Base-by-base conservation (phyloP, 2,113 vertebrate genomes). In the Osmerus eperlanus region DNA sequence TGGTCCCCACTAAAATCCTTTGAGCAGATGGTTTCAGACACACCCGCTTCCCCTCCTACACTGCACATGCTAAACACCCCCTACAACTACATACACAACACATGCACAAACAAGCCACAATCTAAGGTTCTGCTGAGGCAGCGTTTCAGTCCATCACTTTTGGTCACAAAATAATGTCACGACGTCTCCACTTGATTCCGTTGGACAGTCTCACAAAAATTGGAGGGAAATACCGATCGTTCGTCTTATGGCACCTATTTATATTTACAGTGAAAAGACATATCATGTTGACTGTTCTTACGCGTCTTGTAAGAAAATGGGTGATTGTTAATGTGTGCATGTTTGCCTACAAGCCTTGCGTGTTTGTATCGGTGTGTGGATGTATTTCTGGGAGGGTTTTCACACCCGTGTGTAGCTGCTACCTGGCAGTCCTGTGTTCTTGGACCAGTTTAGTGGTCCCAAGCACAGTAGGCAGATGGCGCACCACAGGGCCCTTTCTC, bases 1-100 rank as follows among this genome's bases (percentile, higher is more conserved):
- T 82, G 81, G 78, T 88, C 78, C 79, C 78, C 76, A 87, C 90
- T 84, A 87, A 84, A 90, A 88, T 85, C 87, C 90, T 81, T 83
- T 80, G 76, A 90, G 82, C 91, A 93, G 91, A 93, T 92, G 91
- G 91, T 87, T 85, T 84, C 79, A 88, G 90, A 86, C 85, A 90
- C 78, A 86, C 84, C 83, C 78, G 72, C 84, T 82, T 78, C 74
- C 79, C 78, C 78, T 81, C 85, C 86, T 64, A 87, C 87, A 81
- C 85, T 76, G 28, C 79, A 72, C 21, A 72, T 54, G 1, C 54
- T 52, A 81, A 83, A 81, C 73, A 72, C 81, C 6, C 52, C 82
- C 82, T 67, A 64, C 60, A 76, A 16, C 4, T 70, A 67, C 23
- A 32, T 72, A 67, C 59, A n/a, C 63, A 67, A 73, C 78, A 74